Conservation (phyloP, 2,888 invertebrate genomes). For the Eupsilia transversa region DNA sequence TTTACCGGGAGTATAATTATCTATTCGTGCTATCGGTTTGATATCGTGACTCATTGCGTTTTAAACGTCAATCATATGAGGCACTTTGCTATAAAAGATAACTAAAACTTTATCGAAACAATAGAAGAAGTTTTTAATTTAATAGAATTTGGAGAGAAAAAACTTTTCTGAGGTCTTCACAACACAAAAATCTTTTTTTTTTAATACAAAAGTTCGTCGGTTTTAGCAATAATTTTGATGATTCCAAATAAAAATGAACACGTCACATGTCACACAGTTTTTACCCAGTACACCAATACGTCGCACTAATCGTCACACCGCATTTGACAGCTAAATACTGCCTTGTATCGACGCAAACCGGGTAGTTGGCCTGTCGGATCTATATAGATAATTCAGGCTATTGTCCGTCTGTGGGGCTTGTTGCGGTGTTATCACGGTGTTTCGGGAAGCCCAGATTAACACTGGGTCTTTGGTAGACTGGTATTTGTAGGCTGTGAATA, state of each 20-base stretch:
- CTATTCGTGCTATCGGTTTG: background rate
- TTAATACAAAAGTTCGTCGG: background rate
- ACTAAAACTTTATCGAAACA: background rate
- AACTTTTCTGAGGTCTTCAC: background rate
- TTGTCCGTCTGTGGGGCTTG: slow-evolving; percentile 70
- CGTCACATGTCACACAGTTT: background rate
- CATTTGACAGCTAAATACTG: slow-evolving; percentile 35
- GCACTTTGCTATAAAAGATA: background rate
- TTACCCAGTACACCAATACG: slow-evolving; percentile 16
- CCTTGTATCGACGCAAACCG: slow-evolving; percentile 44
- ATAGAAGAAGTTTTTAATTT: too few species aligned
- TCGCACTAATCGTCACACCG: slow-evolving; percentile 6
- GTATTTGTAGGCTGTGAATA: slow-evolving; percentile 25
- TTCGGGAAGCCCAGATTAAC: slow-evolving; percentile 46
- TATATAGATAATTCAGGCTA: slow-evolving; percentile 75
- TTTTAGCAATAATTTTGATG: background rate
- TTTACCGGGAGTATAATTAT: background rate
- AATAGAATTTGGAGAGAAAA: background rate
- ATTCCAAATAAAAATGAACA: background rate
- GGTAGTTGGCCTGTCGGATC: slow-evolving; percentile 65
- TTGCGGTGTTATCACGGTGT: slow-evolving; percentile 62
- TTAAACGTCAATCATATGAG: background rate
- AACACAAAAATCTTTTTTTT: background rate
- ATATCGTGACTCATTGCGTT: background rate
- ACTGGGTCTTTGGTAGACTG: slow-evolving; percentile 20